Conservation (phyloP, 1,140 invertebrate species). For the Pygmarrhopalites habei region DNA sequence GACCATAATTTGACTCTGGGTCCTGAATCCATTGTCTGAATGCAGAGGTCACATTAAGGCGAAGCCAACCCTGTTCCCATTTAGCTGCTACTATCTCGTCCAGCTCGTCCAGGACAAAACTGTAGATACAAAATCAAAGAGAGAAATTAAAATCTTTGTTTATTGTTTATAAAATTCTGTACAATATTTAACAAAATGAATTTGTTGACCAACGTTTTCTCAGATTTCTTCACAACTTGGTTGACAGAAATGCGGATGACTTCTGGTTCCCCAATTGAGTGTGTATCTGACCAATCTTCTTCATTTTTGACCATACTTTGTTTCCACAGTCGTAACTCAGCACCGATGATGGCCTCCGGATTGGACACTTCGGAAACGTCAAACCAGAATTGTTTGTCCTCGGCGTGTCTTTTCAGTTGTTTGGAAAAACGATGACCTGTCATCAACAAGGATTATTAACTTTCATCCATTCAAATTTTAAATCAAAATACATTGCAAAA, state of each 20-base stretch:
- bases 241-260: slow-evolving; percentile 30
- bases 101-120: slow-evolving; percentile 38
- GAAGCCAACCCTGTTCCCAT: slow-evolving; percentile 62
- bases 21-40: slow-evolving; percentile 68
- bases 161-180: neutral
- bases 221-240: slow-evolving; percentile 29
- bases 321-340: slow-evolving; percentile 76
- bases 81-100: slow-evolving; percentile 40
- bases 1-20: slow-evolving; percentile 71
- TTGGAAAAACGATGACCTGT: slow-evolving; percentile 38
- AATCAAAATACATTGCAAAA: too few species aligned
- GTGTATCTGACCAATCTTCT: neutral
- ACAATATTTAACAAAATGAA: too few species aligned
- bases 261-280: slow-evolving; percentile 34
- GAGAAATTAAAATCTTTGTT: neutral
- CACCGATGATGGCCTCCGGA: slow-evolving; percentile 69
- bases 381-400: slow-evolving; percentile 82
- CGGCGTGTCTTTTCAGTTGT: slow-evolving; percentile 51
- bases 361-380: slow-evolving; percentile 74
- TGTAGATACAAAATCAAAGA: too few species aligned
- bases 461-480: too few species aligned
- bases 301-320: slow-evolving; percentile 42
- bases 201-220: slow-evolving; percentile 14
- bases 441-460: too few species aligned
- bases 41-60: slow-evolving; percentile 66